Conservation (phyloP, 2,888 invertebrate genomes). For the Limnephilus lunatus region DNA sequence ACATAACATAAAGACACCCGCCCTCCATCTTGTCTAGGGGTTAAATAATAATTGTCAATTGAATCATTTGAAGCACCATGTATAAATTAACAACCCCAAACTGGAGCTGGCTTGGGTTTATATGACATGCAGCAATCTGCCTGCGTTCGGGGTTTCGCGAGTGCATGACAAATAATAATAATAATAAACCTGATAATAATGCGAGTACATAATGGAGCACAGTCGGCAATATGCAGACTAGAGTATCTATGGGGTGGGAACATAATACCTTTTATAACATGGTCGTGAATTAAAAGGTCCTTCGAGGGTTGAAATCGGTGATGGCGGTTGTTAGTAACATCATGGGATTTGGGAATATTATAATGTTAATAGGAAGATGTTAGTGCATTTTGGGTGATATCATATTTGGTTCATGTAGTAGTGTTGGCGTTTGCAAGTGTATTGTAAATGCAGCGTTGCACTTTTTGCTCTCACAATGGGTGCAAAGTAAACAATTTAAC, state of each 20-base stretch:
- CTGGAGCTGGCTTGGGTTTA: slow-evolving; percentile 10
- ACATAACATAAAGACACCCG: neutral
- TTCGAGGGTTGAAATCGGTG: slow-evolving; percentile 54
- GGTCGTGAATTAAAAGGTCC: slow-evolving; percentile 25
- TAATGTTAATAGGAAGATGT: neutral
- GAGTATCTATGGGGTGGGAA: neutral
- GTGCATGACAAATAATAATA: slow-evolving; percentile 13
- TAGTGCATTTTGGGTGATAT: neutral
- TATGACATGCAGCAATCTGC: slow-evolving; percentile 27
- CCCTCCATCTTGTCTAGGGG: neutral
- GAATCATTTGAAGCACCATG: neutral
- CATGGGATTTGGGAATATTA: slow-evolving; percentile 48
- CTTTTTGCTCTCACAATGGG: neutral
- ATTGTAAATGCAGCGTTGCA: neutral
- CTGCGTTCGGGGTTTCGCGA: slow-evolving; percentile 2
- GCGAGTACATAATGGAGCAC: neutral
- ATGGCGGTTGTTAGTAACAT: slow-evolving; percentile 59
- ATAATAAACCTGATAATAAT: neutral
- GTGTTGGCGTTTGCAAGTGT: too few species aligned
- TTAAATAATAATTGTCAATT: neutral
- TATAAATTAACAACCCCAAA: neutral
- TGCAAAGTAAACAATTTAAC: neutral
- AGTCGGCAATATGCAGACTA: neutral
- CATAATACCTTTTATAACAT: slow-evolving; percentile 10
- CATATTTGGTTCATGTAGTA: neutral